These are phyloP conservation scores for Pitta sordida DNA, from an alignment of 2,113 vertebrate species.

Conservation along the genomic window DNA sequence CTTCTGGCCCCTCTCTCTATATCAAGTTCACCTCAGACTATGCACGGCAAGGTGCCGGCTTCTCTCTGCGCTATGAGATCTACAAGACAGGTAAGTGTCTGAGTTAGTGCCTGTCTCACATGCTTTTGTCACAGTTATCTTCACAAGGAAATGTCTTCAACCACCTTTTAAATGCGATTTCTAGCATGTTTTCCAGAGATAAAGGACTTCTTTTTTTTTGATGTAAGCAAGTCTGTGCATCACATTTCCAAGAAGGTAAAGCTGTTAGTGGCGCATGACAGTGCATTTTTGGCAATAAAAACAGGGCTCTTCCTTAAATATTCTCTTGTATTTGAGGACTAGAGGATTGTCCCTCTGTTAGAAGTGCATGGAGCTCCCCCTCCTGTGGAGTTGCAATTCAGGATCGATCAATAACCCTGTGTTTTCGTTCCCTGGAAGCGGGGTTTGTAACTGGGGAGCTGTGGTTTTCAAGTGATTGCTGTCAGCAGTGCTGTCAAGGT, in stretches of 20 bases:
- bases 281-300: not conserved
- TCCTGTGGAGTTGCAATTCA: not conserved
- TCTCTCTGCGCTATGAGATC: slow-evolving; percentile 98
- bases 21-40: slow-evolving; percentile 98
- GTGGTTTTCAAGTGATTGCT: slow-evolving; percentile 27
- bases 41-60: slow-evolving; percentile 94
- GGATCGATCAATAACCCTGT: not conserved
- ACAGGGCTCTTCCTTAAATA: not conserved
- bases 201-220: not conserved
- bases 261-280: not conserved
- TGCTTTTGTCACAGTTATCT: not conserved
- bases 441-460: not conserved
- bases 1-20: slow-evolving; percentile 88
- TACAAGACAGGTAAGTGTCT: slow-evolving; percentile 88
- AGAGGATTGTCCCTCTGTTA: not conserved
- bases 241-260: slow-evolving; percentile 29
- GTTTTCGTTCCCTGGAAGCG: not conserved
- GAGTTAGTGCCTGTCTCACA: not conserved
- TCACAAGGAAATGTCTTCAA: not conserved
- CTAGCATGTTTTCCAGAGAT: not conserved
- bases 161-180: not conserved
- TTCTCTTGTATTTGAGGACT: not conserved
- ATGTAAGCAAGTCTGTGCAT: not conserved
- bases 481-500: slow-evolving; percentile 41
- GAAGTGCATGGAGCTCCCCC: not conserved